Conservation (phyloP, 2,888 invertebrate species). For the Zeuzera pyrina region DNA sequence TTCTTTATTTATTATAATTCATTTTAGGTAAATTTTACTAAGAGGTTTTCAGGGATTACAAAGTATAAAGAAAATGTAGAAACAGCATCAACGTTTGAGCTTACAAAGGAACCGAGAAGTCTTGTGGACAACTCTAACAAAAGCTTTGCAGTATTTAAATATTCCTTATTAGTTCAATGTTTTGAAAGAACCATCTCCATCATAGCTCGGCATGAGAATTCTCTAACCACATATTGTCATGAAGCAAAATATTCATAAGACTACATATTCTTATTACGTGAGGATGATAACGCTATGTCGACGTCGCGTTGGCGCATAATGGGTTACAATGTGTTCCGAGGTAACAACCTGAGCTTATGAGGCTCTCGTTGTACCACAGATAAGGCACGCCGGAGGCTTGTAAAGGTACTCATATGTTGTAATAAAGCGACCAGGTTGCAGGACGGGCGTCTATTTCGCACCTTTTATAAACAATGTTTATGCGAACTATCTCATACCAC, state of each 20-base stretch:
- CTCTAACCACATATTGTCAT: conserved; percentile 40
- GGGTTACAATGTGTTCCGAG: conserved; percentile 64
- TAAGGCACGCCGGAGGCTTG: conserved; percentile 65
- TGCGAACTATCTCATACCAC: conserved; percentile 25
- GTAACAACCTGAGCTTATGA: conserved; percentile 65
- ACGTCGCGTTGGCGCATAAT: conserved; percentile 55
- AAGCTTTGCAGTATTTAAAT: too few relatives aligned
- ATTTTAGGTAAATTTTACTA: too few relatives aligned
- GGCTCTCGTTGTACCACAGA: conserved; percentile 50
- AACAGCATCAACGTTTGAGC: too few relatives aligned
- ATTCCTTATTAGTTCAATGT: too few relatives aligned
- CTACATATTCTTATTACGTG: conserved; percentile 56
- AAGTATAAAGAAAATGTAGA: too few relatives aligned
- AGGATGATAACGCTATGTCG: conserved; percentile 45
- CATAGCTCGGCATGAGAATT: too few relatives aligned
- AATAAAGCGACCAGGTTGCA: conserved; percentile 53
- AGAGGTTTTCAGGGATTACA: too few relatives aligned
- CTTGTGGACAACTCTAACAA: too few relatives aligned
- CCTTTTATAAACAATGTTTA: conserved; percentile 51
- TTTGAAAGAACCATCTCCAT: too few relatives aligned
- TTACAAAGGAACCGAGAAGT: too few relatives aligned
- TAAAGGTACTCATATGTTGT: conserved; percentile 49
- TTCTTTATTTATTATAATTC: too few relatives aligned
- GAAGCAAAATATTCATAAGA: conserved; percentile 54
- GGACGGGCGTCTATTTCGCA: conserved; percentile 39